Conservation (phyloP, 1,140 invertebrate genomes). For the Lepidurus arcticus region DNA sequence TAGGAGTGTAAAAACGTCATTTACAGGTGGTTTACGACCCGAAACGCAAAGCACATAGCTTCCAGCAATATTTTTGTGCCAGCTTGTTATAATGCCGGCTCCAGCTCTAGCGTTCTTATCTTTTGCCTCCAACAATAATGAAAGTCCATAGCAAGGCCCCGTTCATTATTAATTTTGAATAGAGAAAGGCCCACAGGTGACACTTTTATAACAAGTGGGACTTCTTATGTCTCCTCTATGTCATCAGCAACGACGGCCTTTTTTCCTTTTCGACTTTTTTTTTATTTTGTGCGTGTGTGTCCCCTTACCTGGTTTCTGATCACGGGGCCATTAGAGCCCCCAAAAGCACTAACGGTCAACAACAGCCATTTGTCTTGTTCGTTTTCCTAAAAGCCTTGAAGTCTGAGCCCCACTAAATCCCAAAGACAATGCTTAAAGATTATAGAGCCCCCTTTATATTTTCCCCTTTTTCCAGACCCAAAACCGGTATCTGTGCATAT, state of each 20-base stretch:
- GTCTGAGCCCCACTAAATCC: slow-evolving; percentile 8
- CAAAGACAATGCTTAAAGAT: slow-evolving; percentile 19
- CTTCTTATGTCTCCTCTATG: background rate
- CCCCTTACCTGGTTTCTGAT: slow-evolving; percentile 2
- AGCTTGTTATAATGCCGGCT: background rate
- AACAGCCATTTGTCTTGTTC: slow-evolving; percentile 10
- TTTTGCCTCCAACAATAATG: background rate
- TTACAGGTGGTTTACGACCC: slow-evolving; percentile 6
- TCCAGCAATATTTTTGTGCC: background rate
- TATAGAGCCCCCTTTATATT: background rate
- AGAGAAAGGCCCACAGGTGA: background rate
- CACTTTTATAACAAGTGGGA: background rate
- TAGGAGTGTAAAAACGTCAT: slow-evolving; percentile 16
- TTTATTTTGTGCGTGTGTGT: background rate
- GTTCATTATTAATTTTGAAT: background rate
- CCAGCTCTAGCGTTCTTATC: background rate
- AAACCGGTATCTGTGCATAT: slow-evolving; percentile 2
- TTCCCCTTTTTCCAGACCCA: background rate
- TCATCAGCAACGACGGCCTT: background rate
- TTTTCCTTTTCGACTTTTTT: background rate
- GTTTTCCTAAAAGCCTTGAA: background rate
- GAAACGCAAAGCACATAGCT: slow-evolving; percentile 7
- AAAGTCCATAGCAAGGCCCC: background rate
- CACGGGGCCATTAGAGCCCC: slow-evolving; percentile 11
- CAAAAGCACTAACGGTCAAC: slow-evolving; percentile 21